phyloP scores from a whole-genome alignment of 2,888 invertebrate species.

The Xestia rhomboidea region DNA sequence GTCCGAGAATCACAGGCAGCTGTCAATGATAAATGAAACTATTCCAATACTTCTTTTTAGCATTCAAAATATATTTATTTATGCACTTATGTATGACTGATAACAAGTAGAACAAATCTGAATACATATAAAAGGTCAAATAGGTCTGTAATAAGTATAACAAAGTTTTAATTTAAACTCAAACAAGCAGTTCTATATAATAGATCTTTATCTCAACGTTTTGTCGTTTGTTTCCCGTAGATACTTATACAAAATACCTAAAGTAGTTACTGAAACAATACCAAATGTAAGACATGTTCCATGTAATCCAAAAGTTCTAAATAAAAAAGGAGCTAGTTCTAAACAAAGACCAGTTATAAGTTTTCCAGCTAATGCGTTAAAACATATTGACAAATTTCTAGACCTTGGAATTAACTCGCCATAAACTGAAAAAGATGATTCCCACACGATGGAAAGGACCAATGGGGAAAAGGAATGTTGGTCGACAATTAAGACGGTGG shows the following conservation, averaged over 20 bases:
- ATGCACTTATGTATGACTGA: no score
- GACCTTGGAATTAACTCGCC: slow-evolving; percentile 72
- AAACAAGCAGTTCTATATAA: background rate
- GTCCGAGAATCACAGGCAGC: no score
- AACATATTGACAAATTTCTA: slow-evolving; percentile 66
- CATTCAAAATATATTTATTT: no score
- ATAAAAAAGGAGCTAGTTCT: slow-evolving; percentile 69
- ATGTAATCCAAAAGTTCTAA: slow-evolving; percentile 66
- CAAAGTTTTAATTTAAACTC: background rate
- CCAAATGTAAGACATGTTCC: slow-evolving; percentile 71
- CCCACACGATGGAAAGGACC: no score
- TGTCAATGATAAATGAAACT: no score
- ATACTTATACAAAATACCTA: slow-evolving; percentile 68
- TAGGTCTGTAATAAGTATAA: background rate
- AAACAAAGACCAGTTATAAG: slow-evolving; percentile 37
- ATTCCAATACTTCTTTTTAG: no score
- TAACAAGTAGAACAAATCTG: background rate
- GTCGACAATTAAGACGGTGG: no score
- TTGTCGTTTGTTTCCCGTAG: slow-evolving; percentile 78
- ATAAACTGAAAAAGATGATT: slow-evolving; percentile 61
- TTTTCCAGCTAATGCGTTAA: slow-evolving; percentile 40
- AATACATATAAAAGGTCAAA: background rate
- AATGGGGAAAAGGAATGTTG: no score
- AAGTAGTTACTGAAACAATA: slow-evolving; percentile 44
- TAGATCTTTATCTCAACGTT: slow-evolving; percentile 64